Conservation (phyloP, 2,113 vertebrate genomes). For the Chroicocephalus ridibundus region DNA sequence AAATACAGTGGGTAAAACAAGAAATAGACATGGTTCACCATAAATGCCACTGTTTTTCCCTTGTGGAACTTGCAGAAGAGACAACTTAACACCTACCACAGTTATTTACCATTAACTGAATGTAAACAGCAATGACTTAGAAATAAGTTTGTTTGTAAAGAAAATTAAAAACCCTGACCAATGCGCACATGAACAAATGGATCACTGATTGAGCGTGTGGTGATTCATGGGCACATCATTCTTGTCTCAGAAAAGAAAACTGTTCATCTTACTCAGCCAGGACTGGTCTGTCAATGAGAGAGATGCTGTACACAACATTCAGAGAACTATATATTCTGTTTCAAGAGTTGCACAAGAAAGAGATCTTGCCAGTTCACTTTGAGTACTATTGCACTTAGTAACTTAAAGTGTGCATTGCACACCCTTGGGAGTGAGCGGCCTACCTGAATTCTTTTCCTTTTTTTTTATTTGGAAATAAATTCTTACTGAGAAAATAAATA, state of each 20-base stretch:
- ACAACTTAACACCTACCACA: background rate
- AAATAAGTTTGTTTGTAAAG: background rate
- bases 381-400: background rate
- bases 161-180: background rate
- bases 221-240: background rate
- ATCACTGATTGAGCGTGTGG: background rate
- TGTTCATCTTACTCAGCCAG: background rate
- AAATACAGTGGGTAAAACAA: background rate
- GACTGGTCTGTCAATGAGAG: background rate
- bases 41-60: background rate
- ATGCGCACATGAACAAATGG: background rate
- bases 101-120: background rate
- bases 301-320: background rate
- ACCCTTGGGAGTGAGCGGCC: background rate
- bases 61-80: background rate
- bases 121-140: background rate
- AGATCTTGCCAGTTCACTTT: background rate
- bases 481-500: background rate
- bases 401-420: background rate
- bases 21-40: background rate
- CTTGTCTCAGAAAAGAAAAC: background rate
- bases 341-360: background rate
- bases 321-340: background rate
- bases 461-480: background rate
- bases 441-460: background rate